A percentile compares a stretch with the other conserved stretches of the same genome.
Evolutionary conservation across 64 coral and sea anemone species (phyloP).

Genomic region (Montipora capricornis): DNA sequence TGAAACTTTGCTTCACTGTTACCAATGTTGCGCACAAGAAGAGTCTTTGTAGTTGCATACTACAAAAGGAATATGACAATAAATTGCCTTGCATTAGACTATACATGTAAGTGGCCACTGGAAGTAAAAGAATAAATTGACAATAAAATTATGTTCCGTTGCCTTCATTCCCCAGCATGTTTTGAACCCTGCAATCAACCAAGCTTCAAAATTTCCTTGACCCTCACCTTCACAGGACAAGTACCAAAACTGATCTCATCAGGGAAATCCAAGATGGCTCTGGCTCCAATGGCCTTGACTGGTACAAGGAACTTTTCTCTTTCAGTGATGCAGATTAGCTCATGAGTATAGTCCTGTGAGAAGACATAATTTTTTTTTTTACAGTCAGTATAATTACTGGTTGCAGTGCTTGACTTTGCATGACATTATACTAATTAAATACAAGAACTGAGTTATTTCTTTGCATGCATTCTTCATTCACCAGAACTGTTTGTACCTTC

Average conservation of each 20-base stretch:
- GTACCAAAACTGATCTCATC: slow-evolving; percentile 98
- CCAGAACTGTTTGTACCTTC: slow-evolving; percentile 56
- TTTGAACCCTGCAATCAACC: too few relatives aligned
- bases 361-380: neutral
- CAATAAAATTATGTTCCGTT: too few relatives aligned
- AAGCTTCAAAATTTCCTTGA: too few relatives aligned
- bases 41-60: slow-evolving; percentile 86
- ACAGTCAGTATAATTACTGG: too few relatives aligned
- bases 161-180: too few relatives aligned
- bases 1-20: slow-evolving; percentile 94
- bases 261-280: slow-evolving; percentile 96
- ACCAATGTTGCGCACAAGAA: slow-evolving; percentile 96
- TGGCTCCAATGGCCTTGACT: slow-evolving; percentile 89
- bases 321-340: slow-evolving; percentile 98
- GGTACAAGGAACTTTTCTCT: slow-evolving; percentile 98
- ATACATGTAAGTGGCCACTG: too few relatives aligned
- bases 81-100: too few relatives aligned
- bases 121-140: too few relatives aligned
- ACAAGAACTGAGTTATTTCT: too few relatives aligned
- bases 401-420: too few relatives aligned
- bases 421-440: too few relatives aligned
- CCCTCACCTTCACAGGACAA: slow-evolving; percentile 89
- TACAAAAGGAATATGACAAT: neutral
- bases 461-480: too few relatives aligned
- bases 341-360: slow-evolving; percentile 93